These are phyloP conservation scores for Vulpes ferrilata DNA, from an alignment of 2,113 vertebrate species.

Conservation along the genomic window DNA sequence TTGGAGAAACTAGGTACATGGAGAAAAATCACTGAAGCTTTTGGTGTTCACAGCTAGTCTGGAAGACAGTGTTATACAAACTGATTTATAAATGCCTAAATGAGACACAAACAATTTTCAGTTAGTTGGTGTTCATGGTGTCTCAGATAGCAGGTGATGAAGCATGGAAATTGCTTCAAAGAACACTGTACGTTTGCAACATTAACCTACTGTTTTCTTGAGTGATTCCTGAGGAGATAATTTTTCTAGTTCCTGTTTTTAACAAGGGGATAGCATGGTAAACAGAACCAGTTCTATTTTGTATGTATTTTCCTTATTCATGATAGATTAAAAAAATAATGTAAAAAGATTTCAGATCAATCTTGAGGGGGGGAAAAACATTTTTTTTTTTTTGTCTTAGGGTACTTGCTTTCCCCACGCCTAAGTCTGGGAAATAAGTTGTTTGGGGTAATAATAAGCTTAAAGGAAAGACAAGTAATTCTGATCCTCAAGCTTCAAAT, in stretches of 20 bases:
- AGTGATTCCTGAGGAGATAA: slow-evolving; percentile 61
- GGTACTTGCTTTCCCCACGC: background rate
- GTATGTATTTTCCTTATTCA: background rate
- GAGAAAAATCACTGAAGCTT: background rate
- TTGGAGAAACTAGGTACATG: background rate
- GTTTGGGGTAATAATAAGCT: background rate
- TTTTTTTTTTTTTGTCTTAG: background rate
- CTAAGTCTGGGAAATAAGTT: background rate
- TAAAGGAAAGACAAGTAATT: background rate
- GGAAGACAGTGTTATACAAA: background rate
- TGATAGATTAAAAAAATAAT: background rate
- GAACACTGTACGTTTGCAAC: slow-evolving; percentile 8
- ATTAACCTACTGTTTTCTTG: slow-evolving; percentile 56
- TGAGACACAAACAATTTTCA: slow-evolving; percentile 36
- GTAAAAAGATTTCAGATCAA: background rate
- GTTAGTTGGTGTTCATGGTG: background rate
- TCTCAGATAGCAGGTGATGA: slow-evolving; percentile 29
- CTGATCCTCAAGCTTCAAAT: background rate
- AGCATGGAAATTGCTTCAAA: slow-evolving; percentile 36
- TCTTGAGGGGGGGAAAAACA: background rate
- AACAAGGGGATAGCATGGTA: background rate
- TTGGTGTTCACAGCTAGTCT: background rate
- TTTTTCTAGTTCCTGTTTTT: slow-evolving; percentile 55
- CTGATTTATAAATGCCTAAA: slow-evolving; percentile 32
- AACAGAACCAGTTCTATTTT: background rate